Base-by-base conservation (phyloP, 2,888 invertebrate species). In the Colletes collaris region DNA sequence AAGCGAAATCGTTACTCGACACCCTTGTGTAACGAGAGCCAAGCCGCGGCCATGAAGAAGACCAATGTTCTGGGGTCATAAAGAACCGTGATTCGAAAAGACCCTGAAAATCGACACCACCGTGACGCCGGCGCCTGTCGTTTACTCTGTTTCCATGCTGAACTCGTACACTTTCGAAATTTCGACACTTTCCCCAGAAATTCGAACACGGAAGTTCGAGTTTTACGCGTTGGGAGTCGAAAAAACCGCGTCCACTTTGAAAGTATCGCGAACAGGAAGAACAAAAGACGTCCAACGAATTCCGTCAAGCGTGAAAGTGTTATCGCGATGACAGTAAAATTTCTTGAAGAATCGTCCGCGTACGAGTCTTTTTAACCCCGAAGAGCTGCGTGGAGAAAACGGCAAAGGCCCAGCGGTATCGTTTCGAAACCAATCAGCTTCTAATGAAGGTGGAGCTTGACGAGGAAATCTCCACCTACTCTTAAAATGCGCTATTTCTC, bases 381-480 rank as follows among this genome's bases (percentile, higher is more conserved):
- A 80, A 59, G 62, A 49, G 64, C 44, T 40, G 44, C 10, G 4
- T 40, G 13, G 11, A 59, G 59, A 73, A 81, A 78, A 62, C 55
- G 19, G 10, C 16, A 27, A 74, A 76, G 49, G 50, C 40, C 53
- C 8, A 46, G 70, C 50, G 63, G 55, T 58, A 66, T 65, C 76
- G 69, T 87, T 88, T 86, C 75, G 84, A 90, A 87, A 88, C 92
- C 92, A 92, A 92, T 92, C 90, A 90, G 90, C 86, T 86, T 82
- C 86, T 91, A 91, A 92, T 89, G 91, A 92, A 90, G 92, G 92
- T 92, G 92, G 92, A 91, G 92, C 91, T 84, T 87, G 84, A 74
- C 74, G 74, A 83, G 86, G 85, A 89, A 90, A 92, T 92, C 92
- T 92, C 93, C 93, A 92, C 92, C 93, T 91, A 92, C 93, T 92